A percentile compares a stretch with the other conserved stretches of the same genome.
Conservation (phyloP, 2,797 vertebrate species). For the Acanthornis magna region DNA sequence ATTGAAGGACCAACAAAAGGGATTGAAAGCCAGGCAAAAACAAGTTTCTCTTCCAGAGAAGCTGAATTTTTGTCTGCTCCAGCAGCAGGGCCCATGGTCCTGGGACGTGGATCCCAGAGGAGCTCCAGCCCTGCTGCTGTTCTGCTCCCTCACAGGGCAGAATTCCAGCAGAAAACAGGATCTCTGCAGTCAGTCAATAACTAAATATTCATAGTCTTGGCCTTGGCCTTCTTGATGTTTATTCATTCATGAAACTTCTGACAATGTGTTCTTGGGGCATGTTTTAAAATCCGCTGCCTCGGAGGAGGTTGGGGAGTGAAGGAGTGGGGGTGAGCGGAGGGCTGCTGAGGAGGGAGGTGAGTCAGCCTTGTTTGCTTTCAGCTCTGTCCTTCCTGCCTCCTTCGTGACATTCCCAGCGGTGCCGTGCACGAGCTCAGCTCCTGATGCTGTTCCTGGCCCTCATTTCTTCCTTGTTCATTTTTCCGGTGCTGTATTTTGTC, state of each 20-base stretch:
- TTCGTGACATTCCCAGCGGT: rapidly evolving
- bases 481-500: not conserved
- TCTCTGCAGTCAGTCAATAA: not conserved
- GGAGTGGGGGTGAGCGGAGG: not conserved
- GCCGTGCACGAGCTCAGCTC: not conserved
- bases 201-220: not conserved
- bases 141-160: not conserved
- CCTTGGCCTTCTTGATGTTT: slow-evolving; percentile 2
- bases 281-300: not conserved
- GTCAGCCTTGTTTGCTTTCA: not conserved
- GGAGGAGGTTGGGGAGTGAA: not conserved
- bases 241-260: not conserved
- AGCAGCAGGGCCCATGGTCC: not conserved
- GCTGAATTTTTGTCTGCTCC: not conserved
- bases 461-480: not conserved
- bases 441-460: not conserved
- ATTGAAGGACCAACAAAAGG: rapidly evolving
- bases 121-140: not conserved
- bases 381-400: not conserved
- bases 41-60: not conserved
- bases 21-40: not conserved
- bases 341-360: not conserved
- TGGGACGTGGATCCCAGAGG: not conserved
- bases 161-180: not conserved
- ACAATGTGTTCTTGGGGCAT: not conserved